Conservation (phyloP, 2,113 vertebrate genomes). For the Burhinus bistriatus region DNA sequence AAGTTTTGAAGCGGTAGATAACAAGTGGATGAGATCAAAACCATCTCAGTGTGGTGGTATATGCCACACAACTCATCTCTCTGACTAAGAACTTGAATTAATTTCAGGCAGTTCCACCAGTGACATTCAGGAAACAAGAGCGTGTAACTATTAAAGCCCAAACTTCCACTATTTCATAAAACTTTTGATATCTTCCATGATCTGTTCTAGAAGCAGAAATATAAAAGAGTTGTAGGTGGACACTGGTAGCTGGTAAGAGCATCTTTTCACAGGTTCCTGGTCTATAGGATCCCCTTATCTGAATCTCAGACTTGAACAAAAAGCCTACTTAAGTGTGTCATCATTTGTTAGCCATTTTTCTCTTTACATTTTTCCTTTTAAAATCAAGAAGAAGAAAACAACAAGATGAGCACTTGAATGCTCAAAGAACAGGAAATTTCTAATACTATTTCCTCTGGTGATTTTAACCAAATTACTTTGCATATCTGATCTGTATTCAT, state of each 20-base stretch:
- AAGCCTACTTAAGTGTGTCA: neutral
- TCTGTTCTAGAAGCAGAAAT: neutral
- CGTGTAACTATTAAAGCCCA: neutral
- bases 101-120: neutral
- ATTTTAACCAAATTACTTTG: neutral
- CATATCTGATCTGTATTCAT: neutral
- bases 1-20: neutral
- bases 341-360: neutral
- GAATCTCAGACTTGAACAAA: neutral
- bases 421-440: neutral
- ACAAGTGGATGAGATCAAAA: neutral
- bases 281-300: neutral
- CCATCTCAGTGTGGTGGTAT: neutral
- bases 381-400: neutral
- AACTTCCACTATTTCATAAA: neutral
- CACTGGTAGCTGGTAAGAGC: fast-evolving
- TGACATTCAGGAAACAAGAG: neutral
- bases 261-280: neutral
- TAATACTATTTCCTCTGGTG: neutral
- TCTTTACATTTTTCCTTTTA: neutral
- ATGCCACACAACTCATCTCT: neutral
- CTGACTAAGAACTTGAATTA: neutral
- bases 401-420: neutral
- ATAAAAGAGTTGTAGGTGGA: neutral
- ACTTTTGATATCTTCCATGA: fast-evolving